phyloP scores from a whole-genome alignment of 2,888 invertebrate genomes.

The Standfussiana lucernea region DNA sequence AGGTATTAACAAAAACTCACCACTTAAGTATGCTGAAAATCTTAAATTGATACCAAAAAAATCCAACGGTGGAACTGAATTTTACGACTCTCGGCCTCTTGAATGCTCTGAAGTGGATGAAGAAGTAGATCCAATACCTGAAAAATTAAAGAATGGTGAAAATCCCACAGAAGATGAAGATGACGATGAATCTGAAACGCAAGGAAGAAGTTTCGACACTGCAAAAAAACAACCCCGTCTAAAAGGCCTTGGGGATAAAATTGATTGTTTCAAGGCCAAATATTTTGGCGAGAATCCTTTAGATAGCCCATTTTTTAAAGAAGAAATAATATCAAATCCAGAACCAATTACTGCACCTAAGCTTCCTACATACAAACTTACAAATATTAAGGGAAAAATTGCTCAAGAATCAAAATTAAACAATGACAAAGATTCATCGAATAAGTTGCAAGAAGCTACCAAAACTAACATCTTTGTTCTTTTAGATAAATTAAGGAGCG shows the following conservation, averaged over 20 bases:
- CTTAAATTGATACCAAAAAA: constrained; percentile 92
- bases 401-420: constrained; percentile 52
- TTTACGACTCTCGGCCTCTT: constrained; percentile 92
- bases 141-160: constrained; percentile 82
- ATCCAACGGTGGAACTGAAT: constrained; percentile 92
- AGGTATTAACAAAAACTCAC: constrained; percentile 89
- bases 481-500: constrained; percentile 71
- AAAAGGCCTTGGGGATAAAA: constrained; percentile 92
- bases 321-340: constrained; percentile 88
- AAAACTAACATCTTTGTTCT: constrained; percentile 69
- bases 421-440: constrained; percentile 43
- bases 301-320: constrained; percentile 93
- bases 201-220: constrained; percentile 74
- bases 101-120: constrained; percentile 90
- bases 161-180: constrained; percentile 80
- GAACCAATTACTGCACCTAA: constrained; percentile 81
- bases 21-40: constrained; percentile 92
- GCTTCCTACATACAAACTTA: constrained; percentile 69
- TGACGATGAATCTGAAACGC: constrained; percentile 67
- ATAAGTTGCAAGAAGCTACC: constrained; percentile 56
- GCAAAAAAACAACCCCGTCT: constrained; percentile 88
- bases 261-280: constrained; percentile 93
- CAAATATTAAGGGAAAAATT: constrained; percentile 49
- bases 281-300: constrained; percentile 94
- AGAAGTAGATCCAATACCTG: constrained; percentile 90